Evolutionary conservation across 2,113 vertebrate genomes (phyloP), one percentile per base, ranked within the genome.

Genomic region (Glareola pratincola): DNA sequence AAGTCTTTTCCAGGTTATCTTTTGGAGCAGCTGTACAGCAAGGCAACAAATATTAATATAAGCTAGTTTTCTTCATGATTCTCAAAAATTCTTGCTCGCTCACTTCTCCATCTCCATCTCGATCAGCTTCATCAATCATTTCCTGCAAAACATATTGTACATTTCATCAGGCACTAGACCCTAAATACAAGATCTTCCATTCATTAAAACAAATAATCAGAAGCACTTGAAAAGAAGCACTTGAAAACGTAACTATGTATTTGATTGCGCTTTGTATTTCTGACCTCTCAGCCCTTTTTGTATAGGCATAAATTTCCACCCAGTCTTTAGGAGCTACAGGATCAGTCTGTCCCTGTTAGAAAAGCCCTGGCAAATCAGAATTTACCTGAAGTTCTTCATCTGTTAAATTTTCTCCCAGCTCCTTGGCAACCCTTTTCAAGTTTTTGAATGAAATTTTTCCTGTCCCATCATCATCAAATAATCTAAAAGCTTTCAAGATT

Each of bases 51-150:
- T 69, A 85, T 63, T 98, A 99, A 97, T 99, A 99, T 54, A 99
- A 98, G 85, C 98, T 98, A 16, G 99, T 99, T 96, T 99, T 99
- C 97, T 99, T 99, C 99, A 99, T 99, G 90, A 99, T 99, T 96
- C 98, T 98, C 94, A 99, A 96, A 96, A 99, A 99, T 86, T 99
- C 99, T 97, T 99, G 98, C 96, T 99, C 99, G 24, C 97, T 99
- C 37, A 99, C 98, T 97, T 99, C 99, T 24, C 99, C 99, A 71
- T 99, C 99, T 37, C 99, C 99, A 48, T 99, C 99, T 93, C 97
- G 95, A 95, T 99, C 99, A 37, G 99, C 99, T 98, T 99, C 99
- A 30, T 99, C 98, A 39, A 99, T 99, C 99, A 99, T 99, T 98
- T 99, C 99, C 99, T 99, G 91, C 75, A 96, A 97, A 96, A 96